These are phyloP conservation scores for Apeltes quadracus DNA, from an alignment of 2,113 vertebrate genomes.

Conservation along the genomic window DNA sequence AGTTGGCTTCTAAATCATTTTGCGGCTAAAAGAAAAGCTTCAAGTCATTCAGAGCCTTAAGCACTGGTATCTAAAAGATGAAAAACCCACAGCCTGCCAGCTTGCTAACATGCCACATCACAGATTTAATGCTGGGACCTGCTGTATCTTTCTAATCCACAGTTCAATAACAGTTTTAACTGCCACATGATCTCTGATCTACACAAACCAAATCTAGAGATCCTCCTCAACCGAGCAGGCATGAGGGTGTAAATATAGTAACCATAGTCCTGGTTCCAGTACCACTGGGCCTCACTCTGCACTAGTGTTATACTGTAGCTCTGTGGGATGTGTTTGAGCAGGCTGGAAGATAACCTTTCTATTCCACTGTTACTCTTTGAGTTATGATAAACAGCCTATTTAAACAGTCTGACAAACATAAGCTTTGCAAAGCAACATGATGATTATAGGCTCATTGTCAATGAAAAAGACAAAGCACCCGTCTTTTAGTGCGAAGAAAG, in stretches of 20 bases:
- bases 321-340: conserved; percentile 36
- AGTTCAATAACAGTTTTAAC: neutral
- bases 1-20: neutral
- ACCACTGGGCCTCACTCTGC: neutral
- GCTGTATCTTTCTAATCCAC: conserved; percentile 2
- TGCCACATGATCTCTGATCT: conserved; percentile 16
- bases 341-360: conserved; percentile 49
- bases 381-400: conserved; percentile 45
- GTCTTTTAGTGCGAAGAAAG: conserved; percentile 51
- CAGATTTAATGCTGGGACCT: conserved; percentile 24
- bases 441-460: conserved; percentile 66
- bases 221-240: conserved; percentile 23
- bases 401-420: conserved; percentile 54
- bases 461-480: conserved; percentile 62
- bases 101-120: conserved; percentile 2
- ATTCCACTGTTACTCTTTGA: conserved; percentile 47
- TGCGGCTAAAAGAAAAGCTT: conserved; percentile 21
- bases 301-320: conserved; percentile 23
- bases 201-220: conserved; percentile 8
- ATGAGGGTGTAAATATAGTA: conserved; percentile 24
- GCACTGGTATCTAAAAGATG: neutral
- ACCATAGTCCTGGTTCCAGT: conserved; percentile 1
- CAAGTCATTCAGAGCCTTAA: conserved; percentile 20
- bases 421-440: conserved; percentile 53
- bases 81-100: neutral